These are phyloP conservation scores for Takifugu rubripes DNA, from an alignment of 2,797 vertebrate species.

Conservation along the genomic window DNA sequence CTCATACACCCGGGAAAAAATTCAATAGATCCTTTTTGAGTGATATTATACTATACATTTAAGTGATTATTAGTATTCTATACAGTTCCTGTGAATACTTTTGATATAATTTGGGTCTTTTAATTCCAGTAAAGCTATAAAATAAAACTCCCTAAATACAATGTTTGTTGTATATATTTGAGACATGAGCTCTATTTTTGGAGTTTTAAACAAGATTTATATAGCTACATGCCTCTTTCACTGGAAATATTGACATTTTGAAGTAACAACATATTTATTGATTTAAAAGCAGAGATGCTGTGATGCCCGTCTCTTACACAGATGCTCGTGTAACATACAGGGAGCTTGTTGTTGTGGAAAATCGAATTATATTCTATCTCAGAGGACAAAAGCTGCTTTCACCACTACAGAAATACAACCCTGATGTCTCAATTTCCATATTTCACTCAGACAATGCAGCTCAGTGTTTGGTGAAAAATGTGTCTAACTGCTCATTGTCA, in stretches of 20 bases:
- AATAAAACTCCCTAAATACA: no score
- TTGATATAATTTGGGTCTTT: no score
- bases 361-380: constrained; percentile 44
- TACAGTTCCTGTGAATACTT: no score
- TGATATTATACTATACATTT: no score
- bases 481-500: constrained; percentile 11
- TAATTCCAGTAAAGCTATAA: no score
- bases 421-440: constrained; percentile 28
- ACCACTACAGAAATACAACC: constrained; percentile 28
- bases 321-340: constrained; percentile 8
- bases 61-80: no score
- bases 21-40: no score
- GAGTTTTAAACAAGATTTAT: background rate
- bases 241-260: constrained; percentile 26
- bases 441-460: constrained; percentile 23
- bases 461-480: constrained; percentile 9
- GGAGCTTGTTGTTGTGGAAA: constrained; percentile 41
- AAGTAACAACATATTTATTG: constrained; percentile 43
- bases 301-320: no score
- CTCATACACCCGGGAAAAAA: no score
- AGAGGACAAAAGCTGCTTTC: constrained; percentile 22
- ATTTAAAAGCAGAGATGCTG: constrained; percentile 44
- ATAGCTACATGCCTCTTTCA: background rate
- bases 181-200: background rate
- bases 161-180: background rate